Conservation (phyloP, 2,113 vertebrate genomes). For the Oncorhynchus tshawytscha region DNA sequence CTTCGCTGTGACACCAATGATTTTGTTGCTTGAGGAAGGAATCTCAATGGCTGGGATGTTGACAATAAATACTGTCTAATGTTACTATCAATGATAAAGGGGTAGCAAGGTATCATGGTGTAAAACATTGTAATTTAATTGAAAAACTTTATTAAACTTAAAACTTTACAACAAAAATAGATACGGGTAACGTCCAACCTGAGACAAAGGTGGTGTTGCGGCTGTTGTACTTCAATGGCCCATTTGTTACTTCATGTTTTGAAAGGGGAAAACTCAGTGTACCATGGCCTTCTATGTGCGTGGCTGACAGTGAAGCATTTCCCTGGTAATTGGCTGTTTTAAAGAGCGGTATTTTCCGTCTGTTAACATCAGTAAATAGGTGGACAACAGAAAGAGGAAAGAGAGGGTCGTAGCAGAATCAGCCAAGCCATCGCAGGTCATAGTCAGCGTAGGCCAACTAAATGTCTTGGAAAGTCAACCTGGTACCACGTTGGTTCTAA, state of each 20-base stretch:
- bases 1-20: too few species aligned
- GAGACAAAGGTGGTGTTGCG: too few species aligned
- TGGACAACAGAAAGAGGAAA: neutral
- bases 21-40: too few species aligned
- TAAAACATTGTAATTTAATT: too few species aligned
- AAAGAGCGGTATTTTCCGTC: slow-evolving; percentile 12
- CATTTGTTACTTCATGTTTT: neutral
- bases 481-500: slow-evolving; percentile 1
- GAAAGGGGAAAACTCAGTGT: neutral
- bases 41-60: too few species aligned
- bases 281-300: neutral
- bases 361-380: slow-evolving; percentile 6
- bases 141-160: too few species aligned
- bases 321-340: slow-evolving; percentile 1
- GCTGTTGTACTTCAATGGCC: neutral
- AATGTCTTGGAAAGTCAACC: too few species aligned
- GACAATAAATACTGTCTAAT: too few species aligned
- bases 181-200: too few species aligned
- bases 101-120: too few species aligned
- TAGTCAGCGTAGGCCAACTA: neutral
- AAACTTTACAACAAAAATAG: too few species aligned
- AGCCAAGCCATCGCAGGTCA: neutral
- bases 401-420: neutral
- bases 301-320: slow-evolving; percentile 6
- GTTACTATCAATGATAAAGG: too few species aligned